Conservation (phyloP, 2,113 vertebrate species). For the Haemorhous mexicanus region DNA sequence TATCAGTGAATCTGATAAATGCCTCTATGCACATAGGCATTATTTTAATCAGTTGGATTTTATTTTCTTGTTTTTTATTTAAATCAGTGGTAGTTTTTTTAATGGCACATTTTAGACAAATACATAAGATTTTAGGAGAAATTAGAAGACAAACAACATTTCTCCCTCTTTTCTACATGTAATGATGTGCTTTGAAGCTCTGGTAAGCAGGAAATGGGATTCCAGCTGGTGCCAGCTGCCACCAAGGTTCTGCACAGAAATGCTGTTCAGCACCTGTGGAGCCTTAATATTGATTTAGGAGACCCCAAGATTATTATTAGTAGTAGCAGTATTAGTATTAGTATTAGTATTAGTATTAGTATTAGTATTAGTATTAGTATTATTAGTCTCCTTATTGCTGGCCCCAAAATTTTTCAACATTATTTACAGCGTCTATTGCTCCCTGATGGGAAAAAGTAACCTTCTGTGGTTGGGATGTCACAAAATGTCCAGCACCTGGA, state of each 20-base stretch:
- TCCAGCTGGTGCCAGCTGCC: constrained; percentile 66
- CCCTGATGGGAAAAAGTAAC: neutral
- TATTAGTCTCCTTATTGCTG: neutral
- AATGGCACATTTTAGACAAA: neutral
- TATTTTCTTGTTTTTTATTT: constrained; percentile 18
- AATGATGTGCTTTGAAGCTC: constrained; percentile 61
- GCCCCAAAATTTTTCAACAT: neutral
- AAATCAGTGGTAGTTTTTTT: constrained; percentile 15
- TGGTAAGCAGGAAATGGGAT: constrained; percentile 64
- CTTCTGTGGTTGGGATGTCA: neutral
- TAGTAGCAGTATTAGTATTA: neutral
- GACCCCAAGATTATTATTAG: neutral
- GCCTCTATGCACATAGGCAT: neutral
- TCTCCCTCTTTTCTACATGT: constrained; percentile 20
- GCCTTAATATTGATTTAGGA: constrained; percentile 14
- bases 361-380: neutral
- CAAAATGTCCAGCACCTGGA: neutral
- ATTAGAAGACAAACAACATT: constrained; percentile 24
- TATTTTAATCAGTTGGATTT: neutral
- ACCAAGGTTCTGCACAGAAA: neutral
- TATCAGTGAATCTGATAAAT: neutral
- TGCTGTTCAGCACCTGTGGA: constrained; percentile 39
- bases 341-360: neutral
- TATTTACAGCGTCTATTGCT: neutral
- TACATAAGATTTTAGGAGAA: constrained; percentile 13